phyloP scores from a whole-genome alignment of 2,797 vertebrate genomes.

The Melanotaenia boesemani region DNA sequence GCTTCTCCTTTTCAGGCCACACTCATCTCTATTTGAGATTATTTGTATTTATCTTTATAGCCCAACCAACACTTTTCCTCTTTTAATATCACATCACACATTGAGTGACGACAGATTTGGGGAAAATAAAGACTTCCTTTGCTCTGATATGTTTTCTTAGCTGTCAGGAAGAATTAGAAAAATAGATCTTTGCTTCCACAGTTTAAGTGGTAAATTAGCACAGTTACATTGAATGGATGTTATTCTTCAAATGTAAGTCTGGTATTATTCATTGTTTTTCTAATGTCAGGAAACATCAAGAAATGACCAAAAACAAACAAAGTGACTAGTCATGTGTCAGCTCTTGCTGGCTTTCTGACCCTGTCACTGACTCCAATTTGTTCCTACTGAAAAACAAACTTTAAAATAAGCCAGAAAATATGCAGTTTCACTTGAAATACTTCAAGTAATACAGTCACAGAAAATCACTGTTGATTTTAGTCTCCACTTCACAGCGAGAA shows the following conservation, averaged over 20 bases:
- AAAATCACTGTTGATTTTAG: neutral
- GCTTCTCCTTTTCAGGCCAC: constrained; percentile 24
- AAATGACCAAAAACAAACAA: constrained; percentile 1
- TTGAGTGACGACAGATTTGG: neutral
- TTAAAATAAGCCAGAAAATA: constrained; percentile 1
- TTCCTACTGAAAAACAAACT: neutral
- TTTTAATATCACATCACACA: constrained; percentile 25
- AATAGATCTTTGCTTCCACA: neutral
- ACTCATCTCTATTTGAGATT: constrained; percentile 27
- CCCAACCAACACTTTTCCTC: constrained; percentile 17
- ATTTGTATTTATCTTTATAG: constrained; percentile 22
- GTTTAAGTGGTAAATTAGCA: neutral
- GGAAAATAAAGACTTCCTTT: constrained; percentile 25
- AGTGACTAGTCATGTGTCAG: neutral
- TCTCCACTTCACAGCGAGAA: neutral
- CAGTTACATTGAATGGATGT: constrained; percentile 16
- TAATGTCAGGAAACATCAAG: neutral
- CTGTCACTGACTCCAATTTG: neutral
- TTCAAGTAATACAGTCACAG: neutral
- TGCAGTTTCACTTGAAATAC: neutral
- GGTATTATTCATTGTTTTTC: neutral
- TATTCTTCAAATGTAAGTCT: neutral
- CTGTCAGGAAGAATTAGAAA: constrained; percentile 9
- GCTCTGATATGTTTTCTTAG: constrained; percentile 20
- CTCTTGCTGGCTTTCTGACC: neutral